phyloP scores from a whole-genome alignment of 2,797 vertebrate species.

The Xiphorhynchus erythropygius region DNA sequence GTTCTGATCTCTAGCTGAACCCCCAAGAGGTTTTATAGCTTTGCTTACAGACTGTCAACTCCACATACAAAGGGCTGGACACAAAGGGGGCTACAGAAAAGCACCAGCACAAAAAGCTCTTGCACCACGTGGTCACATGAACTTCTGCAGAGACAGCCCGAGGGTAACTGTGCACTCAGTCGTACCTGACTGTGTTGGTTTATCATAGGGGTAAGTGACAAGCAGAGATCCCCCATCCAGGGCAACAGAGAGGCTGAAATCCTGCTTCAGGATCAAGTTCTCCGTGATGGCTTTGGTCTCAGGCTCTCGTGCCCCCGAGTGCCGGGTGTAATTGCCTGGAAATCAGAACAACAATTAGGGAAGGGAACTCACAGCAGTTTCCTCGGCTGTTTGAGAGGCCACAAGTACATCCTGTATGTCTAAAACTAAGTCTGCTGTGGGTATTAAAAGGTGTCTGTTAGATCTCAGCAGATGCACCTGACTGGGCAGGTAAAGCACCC shows the following conservation, averaged over 20 bases:
- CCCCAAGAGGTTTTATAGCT: background rate
- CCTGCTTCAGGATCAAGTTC: conserved; percentile 86
- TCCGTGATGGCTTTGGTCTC: conserved; percentile 92
- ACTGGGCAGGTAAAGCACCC: background rate
- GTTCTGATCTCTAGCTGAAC: background rate
- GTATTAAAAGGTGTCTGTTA: background rate
- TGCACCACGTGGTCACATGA: background rate
- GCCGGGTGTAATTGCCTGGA: conserved; percentile 88
- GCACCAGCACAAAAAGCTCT: background rate
- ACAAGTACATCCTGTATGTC: background rate
- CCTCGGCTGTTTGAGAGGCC: background rate
- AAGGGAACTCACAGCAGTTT: background rate
- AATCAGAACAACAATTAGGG: background rate
- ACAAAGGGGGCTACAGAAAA: background rate
- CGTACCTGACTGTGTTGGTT: conserved; percentile 90
- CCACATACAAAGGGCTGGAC: background rate
- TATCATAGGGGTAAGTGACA: conserved; percentile 93
- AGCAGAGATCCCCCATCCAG: conserved; percentile 93
- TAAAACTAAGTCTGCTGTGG: background rate
- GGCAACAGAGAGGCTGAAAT: conserved; percentile 90
- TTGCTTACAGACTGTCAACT: background rate
- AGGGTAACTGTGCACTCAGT: background rate
- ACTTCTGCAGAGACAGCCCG: background rate
- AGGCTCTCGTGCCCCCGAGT: conserved; percentile 77
- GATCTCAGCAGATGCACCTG: background rate